Base-by-base conservation (phyloP, 2,797 vertebrate species). In the Cygnus olor region DNA sequence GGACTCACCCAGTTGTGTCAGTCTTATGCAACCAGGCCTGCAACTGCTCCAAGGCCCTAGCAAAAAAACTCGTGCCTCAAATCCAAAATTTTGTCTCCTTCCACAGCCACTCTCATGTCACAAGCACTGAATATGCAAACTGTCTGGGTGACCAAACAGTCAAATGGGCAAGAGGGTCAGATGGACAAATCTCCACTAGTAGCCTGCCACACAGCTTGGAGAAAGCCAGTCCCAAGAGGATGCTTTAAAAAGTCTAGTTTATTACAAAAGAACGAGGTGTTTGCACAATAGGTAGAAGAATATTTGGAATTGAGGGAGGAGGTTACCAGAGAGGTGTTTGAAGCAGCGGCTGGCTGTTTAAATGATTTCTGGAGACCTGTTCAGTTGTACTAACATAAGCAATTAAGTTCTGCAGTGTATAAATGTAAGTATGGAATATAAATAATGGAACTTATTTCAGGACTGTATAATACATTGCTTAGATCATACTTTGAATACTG, bases 381-480 rank as follows among this genome's bases (percentile, higher is more conserved):
- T 94, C 69, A 64, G 63, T 60, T 89, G 53, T 77, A 76, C 57
- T 58, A 90, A 85, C 24, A 80, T 40, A 78, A 94, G 81, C 86
- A 89, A 85, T 56, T 94, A 82, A 73, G 20, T 45, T 77, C 80
- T 80, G 36, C 1, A 0, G 11, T 56, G 24, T 36, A 42, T 61
- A 96, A 80, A 91, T 14, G 1, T 74, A 65, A 69, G 25, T 36
- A 92, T 19, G 47, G 49, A 82, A 83, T 85, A 86, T 53, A 94
- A 93, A 94, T 63, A 96, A 82, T 82, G 91, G 94, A 97, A 95
- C 76, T 92, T 78, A 89, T 92, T 95, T 93, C 72, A 85, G 53
- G 74, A 36, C 83, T 78, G 71, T 18, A 8, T 58, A 85, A 92
- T 14, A 93, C 81, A 89, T 54, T 38, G 69, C 57, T 89, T 71